These are phyloP conservation scores for Spea multiplicata DNA, from an alignment of 2,113 vertebrate genomes.

Conservation along the genomic window DNA sequence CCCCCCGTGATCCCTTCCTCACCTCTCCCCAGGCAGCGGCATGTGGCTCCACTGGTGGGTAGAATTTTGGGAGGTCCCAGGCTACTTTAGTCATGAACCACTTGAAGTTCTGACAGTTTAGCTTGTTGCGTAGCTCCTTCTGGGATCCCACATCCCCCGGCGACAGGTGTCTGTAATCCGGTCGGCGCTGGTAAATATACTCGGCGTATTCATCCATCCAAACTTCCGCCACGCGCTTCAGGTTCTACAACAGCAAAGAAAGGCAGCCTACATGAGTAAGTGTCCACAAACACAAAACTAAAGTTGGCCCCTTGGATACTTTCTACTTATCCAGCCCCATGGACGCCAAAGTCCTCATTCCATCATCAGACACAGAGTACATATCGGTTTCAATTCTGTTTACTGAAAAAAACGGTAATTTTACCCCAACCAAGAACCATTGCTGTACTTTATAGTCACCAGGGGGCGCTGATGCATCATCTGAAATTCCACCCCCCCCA, in stretches of 20 bases:
- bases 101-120: conserved; percentile 87
- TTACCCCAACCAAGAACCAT: too few relatives aligned
- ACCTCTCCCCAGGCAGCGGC: conserved; percentile 96
- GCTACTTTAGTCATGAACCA: conserved; percentile 97
- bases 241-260: conserved; percentile 69
- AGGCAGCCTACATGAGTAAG: too few relatives aligned
- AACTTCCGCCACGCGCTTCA: conserved; percentile 94
- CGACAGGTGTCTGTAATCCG: conserved; percentile 92
- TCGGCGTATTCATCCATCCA: conserved; percentile 99
- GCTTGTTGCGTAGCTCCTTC: conserved; percentile 81
- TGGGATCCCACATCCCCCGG: conserved; percentile 83
- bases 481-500: too few relatives aligned
- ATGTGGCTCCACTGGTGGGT: conserved; percentile 91
- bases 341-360: too few relatives aligned
- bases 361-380: too few relatives aligned
- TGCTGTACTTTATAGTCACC: too few relatives aligned
- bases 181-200: conserved; percentile 90
- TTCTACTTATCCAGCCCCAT: too few relatives aligned
- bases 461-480: too few relatives aligned
- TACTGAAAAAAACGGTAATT: too few relatives aligned
- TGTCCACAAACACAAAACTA: too few relatives aligned
- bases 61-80: conserved; percentile 93
- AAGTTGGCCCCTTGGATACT: too few relatives aligned
- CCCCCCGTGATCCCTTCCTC: conserved; percentile 1
- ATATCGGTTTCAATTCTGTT: too few relatives aligned